phyloP scores from a whole-genome alignment of 2,797 vertebrate genomes.

The Neostethus bicornis region DNA sequence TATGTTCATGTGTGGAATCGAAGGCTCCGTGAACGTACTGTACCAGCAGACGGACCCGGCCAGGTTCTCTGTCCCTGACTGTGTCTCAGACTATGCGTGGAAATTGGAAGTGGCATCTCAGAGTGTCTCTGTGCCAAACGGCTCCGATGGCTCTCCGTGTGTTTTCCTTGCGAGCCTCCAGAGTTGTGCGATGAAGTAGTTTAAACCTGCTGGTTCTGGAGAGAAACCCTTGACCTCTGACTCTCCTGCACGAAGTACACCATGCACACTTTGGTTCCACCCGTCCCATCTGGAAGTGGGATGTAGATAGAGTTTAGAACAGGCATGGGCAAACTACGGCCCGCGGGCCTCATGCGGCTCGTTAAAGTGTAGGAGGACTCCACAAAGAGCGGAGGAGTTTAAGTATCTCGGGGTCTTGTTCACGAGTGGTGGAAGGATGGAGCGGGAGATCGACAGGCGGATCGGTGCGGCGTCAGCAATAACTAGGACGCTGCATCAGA shows the following conservation, averaged over 20 bases:
- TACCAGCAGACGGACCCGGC: slow-evolving; percentile 70
- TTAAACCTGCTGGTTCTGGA: slow-evolving; percentile 63
- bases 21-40: too few relatives aligned
- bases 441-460: too few relatives aligned
- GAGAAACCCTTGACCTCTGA: slow-evolving; percentile 76
- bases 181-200: slow-evolving; percentile 53
- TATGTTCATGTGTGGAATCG: slow-evolving; percentile 78
- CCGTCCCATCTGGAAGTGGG: slow-evolving; percentile 74
- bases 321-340: too few relatives aligned
- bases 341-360: too few relatives aligned
- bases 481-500: too few relatives aligned
- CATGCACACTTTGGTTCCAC: slow-evolving; percentile 65
- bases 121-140: slow-evolving; percentile 77
- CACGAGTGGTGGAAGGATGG: too few relatives aligned
- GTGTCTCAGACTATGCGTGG: slow-evolving; percentile 62
- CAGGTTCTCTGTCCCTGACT: slow-evolving; percentile 74
- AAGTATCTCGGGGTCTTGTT: too few relatives aligned
- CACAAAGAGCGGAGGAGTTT: too few relatives aligned
- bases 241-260: slow-evolving; percentile 65
- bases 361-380: too few relatives aligned
- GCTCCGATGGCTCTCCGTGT: slow-evolving; percentile 67
- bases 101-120: slow-evolving; percentile 82
- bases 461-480: too few relatives aligned
- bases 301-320: slow-evolving; percentile 70
- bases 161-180: slow-evolving; percentile 50